Evolutionary conservation across 2,113 vertebrate genomes (phyloP).

Genomic region (Ahaetulla prasina): DNA sequence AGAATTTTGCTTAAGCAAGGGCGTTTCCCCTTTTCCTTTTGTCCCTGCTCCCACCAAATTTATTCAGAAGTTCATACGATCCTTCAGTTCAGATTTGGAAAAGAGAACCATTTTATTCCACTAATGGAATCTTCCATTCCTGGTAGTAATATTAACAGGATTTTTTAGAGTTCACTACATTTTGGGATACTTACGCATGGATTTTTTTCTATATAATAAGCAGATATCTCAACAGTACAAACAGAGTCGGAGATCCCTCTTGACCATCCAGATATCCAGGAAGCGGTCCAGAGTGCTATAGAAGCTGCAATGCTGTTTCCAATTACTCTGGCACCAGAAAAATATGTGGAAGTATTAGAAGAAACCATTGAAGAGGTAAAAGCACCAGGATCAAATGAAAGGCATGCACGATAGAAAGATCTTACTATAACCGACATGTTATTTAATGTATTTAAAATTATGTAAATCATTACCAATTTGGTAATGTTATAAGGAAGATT

Average conservation of each 20-base stretch:
- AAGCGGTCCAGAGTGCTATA: conserved; percentile 64
- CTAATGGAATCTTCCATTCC: neutral
- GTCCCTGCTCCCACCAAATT: neutral
- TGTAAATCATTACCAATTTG: neutral
- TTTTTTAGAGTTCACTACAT: neutral
- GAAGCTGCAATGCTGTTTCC: conserved; percentile 51
- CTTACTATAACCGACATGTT: neutral
- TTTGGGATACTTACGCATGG: neutral
- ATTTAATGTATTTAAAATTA: neutral
- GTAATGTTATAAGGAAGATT: neutral
- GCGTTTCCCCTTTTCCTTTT: neutral
- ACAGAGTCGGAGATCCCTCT: conserved; percentile 66
- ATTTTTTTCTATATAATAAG: neutral
- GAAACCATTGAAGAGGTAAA: conserved; percentile 73
- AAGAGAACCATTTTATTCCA: neutral
- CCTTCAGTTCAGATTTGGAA: neutral
- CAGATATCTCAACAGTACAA: conserved; percentile 14
- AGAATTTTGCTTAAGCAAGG: neutral
- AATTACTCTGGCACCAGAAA: conserved; percentile 51
- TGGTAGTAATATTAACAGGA: neutral
- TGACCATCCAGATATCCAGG: conserved; percentile 78
- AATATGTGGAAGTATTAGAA: conserved; percentile 69
- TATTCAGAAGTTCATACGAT: neutral
- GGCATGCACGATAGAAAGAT: neutral
- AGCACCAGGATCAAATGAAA: neutral